Evolutionary conservation across 2,888 invertebrate species (phyloP).

Genomic region (Leptinotarsa peninsularis): DNA sequence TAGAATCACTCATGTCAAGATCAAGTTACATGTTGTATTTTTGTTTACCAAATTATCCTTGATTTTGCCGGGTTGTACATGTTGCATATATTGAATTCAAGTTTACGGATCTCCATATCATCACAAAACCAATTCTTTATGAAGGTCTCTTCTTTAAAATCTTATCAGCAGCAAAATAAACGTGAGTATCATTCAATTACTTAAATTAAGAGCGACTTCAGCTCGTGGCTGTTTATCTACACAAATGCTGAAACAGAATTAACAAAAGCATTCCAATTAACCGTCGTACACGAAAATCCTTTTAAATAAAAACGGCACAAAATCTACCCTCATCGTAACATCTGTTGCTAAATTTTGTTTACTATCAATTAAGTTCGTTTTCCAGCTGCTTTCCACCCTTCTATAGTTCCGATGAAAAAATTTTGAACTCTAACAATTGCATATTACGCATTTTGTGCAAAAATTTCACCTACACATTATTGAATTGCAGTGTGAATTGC

Average conservation of each 20-base stretch:
- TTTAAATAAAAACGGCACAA: constrained; percentile 45
- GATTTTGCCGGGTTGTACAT: too few species aligned
- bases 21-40: too few species aligned
- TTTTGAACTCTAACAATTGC: neutral
- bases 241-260: constrained; percentile 45
- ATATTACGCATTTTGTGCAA: neutral
- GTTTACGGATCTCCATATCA: too few species aligned
- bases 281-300: constrained; percentile 48
- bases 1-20: too few species aligned
- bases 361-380: constrained; percentile 26
- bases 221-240: constrained; percentile 42
- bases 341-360: constrained; percentile 32
- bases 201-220: constrained; percentile 40
- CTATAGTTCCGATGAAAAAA: neutral
- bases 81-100: too few species aligned
- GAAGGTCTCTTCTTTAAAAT: neutral
- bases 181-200: constrained; percentile 42
- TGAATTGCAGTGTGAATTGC: too few species aligned
- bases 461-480: too few species aligned
- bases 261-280: constrained; percentile 49
- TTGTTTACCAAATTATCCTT: too few species aligned
- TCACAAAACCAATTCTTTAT: neutral
- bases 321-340: constrained; percentile 35
- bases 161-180: constrained; percentile 31
- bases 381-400: constrained; percentile 22